A percentile compares a stretch with the other conserved stretches of the same genome.
Evolutionary conservation across 2,888 invertebrate genomes (phyloP).

Genomic region (Phrixothrix hirtus): DNA sequence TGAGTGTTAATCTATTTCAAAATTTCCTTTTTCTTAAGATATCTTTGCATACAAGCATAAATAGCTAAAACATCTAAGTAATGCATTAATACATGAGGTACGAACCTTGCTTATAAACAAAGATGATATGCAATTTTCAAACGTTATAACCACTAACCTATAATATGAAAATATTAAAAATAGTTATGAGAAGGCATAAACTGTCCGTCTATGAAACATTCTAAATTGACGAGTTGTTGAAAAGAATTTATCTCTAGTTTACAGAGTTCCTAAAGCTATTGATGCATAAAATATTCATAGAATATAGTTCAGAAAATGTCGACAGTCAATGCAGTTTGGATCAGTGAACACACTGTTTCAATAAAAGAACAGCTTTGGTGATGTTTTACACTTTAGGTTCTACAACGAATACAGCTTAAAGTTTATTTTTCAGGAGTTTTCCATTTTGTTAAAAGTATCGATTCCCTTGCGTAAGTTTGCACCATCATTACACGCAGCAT

Average conservation of each 20-base stretch:
- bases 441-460: too few relatives aligned
- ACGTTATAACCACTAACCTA: background rate
- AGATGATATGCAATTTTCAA: too few relatives aligned
- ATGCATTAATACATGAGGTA: too few relatives aligned
- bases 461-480: slow-evolving; percentile 7
- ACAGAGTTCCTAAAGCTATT: slow-evolving; percentile 15
- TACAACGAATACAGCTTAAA: too few relatives aligned
- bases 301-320: slow-evolving; percentile 20
- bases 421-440: too few relatives aligned
- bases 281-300: slow-evolving; percentile 21
- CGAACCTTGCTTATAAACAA: too few relatives aligned
- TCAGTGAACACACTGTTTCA: slow-evolving; percentile 12
- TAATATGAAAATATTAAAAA: background rate
- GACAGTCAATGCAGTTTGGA: slow-evolving; percentile 20
- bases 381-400: background rate
- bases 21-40: too few relatives aligned
- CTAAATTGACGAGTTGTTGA: slow-evolving; percentile 6
- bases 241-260: slow-evolving; percentile 20
- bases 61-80: too few relatives aligned
- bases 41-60: too few relatives aligned
- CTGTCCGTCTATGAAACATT: background rate
- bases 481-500: slow-evolving; percentile 12
- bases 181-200: background rate
- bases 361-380: slow-evolving; percentile 13
- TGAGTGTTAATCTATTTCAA: too few relatives aligned